Conservation (phyloP, 2,113 vertebrate genomes). For the Psilopsiagon aurifrons region DNA sequence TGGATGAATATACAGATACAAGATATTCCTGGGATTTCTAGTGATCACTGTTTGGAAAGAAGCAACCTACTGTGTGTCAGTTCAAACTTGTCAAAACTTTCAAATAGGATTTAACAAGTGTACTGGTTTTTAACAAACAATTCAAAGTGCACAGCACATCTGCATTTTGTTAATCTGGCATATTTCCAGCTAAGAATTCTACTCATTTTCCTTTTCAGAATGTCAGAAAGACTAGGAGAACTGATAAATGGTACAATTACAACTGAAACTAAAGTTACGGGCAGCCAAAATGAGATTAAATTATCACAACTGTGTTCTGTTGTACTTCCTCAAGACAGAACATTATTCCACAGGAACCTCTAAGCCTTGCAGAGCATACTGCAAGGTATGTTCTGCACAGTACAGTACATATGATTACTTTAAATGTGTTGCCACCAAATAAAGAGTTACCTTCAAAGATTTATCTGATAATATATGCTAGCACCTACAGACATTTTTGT, state of each 20-base stretch:
- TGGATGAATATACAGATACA: neutral
- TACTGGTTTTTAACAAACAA: neutral
- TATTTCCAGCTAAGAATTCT: neutral
- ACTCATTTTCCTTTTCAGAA: neutral
- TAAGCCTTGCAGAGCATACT: neutral
- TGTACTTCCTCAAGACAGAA: neutral
- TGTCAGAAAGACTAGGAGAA: neutral
- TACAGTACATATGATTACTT: neutral
- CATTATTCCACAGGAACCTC: neutral
- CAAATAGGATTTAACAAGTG: neutral
- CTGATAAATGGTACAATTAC: neutral
- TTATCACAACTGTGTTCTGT: neutral
- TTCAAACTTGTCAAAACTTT: neutral
- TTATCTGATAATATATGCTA: neutral
- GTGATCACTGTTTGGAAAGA: neutral
- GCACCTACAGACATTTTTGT: neutral
- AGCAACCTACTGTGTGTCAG: neutral
- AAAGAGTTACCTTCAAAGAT: neutral
- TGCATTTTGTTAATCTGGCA: neutral
- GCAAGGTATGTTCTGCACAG: neutral
- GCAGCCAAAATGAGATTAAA: neutral
- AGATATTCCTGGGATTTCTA: conserved; percentile 16
- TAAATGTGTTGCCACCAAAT: neutral
- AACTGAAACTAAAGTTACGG: neutral
- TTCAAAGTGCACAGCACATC: neutral